Conservation (phyloP, 2,888 invertebrate species). For the Pegoplata infirma region DNA sequence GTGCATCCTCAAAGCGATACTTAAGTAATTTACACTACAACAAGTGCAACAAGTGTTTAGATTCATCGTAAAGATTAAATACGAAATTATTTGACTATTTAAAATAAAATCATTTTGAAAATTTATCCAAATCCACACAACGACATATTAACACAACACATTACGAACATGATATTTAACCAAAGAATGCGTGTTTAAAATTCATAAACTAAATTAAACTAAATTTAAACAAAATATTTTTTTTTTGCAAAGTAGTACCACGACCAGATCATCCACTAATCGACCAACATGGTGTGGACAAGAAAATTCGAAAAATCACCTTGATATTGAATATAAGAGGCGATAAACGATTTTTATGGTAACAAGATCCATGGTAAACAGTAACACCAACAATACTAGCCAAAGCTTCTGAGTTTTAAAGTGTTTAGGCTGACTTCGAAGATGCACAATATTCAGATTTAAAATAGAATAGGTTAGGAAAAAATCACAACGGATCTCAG, state of each 20-base stretch:
- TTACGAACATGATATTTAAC: conserved; percentile 24
- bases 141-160: neutral
- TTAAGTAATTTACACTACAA: conserved; percentile 42
- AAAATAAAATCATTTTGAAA: conserved; percentile 42
- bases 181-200: conserved; percentile 37
- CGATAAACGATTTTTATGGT: conserved; percentile 21
- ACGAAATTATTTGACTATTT: conserved; percentile 48
- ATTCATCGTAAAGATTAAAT: conserved; percentile 43
- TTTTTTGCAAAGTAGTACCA: conserved; percentile 24
- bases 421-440: neutral
- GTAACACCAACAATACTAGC: neutral
- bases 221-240: conserved; percentile 31
- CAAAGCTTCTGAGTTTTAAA: neutral
- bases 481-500: too few species aligned
- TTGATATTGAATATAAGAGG: conserved; percentile 51
- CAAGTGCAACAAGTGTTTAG: conserved; percentile 48
- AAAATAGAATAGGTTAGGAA: too few species aligned
- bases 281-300: conserved; percentile 45
- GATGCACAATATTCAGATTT: too few species aligned
- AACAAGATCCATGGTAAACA: neutral
- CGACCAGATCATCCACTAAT: neutral
- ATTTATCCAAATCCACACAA: neutral
- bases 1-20: conserved; percentile 31
- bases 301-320: conserved; percentile 40
- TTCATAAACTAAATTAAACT: conserved; percentile 51